A percentile compares a stretch with the other conserved stretches of the same genome.
Conservation (phyloP, 2,113 vertebrate genomes). For the Paracanthobrama guichenoti region DNA sequence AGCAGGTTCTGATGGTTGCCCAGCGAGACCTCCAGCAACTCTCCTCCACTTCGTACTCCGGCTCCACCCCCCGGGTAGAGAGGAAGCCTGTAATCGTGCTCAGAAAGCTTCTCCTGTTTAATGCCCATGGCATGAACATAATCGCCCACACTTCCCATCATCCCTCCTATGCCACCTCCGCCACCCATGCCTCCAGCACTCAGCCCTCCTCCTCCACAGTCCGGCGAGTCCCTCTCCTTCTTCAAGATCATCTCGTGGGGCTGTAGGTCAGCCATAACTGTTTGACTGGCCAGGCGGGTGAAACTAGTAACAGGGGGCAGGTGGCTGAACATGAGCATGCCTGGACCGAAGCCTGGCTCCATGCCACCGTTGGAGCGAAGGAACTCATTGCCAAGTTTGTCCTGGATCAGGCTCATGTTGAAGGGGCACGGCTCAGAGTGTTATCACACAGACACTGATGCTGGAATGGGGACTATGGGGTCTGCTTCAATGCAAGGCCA, state of each 20-base stretch:
- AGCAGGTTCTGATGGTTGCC: conserved; percentile 79
- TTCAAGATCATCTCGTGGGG: conserved; percentile 92
- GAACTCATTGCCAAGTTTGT: conserved; percentile 91
- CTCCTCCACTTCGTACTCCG: conserved; percentile 50
- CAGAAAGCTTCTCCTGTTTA: conserved; percentile 92
- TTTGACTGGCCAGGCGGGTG: conserved; percentile 86
- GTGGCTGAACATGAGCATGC: conserved; percentile 98
- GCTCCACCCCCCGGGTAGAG: conserved; percentile 73
- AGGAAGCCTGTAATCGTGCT: conserved; percentile 85
- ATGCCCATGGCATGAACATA: conserved; percentile 88
- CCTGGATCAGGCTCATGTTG: conserved; percentile 81
- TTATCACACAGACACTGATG: conserved; percentile 56
- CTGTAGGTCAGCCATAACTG: conserved; percentile 81
- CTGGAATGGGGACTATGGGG: conserved; percentile 23
- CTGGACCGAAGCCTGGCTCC: conserved; percentile 86
- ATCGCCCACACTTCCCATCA: conserved; percentile 65
- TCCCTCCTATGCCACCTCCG: conserved; percentile 64
- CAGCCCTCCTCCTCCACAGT: conserved; percentile 74
- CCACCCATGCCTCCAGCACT: conserved; percentile 54
- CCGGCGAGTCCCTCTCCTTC: conserved; percentile 87
- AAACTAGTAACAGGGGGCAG: conserved; percentile 96
- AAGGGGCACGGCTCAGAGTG: conserved; percentile 57
- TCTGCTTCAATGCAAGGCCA: conserved; percentile 57
- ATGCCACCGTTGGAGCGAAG: conserved; percentile 83
- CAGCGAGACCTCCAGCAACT: conserved; percentile 81